These are phyloP conservation scores for Daboia siamensis DNA, from an alignment of 2,113 vertebrate genomes.

Conservation along the genomic window DNA sequence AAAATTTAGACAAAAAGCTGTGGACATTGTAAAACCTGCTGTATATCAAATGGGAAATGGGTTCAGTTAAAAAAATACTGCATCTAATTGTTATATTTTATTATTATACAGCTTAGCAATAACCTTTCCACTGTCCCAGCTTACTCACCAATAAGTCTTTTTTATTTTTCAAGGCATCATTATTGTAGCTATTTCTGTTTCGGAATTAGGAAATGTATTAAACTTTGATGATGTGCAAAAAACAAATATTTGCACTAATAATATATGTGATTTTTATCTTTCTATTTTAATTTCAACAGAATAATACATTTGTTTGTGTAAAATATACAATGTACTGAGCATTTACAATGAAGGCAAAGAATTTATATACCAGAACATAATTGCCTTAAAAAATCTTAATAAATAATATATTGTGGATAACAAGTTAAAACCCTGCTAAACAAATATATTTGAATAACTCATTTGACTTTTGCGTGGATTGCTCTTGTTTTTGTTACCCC, in stretches of 20 bases:
- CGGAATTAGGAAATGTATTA: constrained; percentile 4
- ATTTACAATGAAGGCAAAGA: not conserved
- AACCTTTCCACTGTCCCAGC: constrained; percentile 10
- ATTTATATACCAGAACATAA: not conserved
- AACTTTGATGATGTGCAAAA: constrained; percentile 25
- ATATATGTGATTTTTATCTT: not conserved
- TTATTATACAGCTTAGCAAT: constrained; percentile 37
- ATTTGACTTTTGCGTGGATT: constrained; percentile 36
- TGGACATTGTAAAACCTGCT: not conserved
- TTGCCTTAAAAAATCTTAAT: not conserved
- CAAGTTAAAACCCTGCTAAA: not conserved
- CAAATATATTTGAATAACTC: constrained; percentile 40
- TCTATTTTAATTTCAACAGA: constrained; percentile 18
- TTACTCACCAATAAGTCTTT: not conserved
- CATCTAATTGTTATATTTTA: constrained; percentile 31
- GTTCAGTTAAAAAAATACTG: constrained; percentile 11
- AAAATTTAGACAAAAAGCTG: not conserved
- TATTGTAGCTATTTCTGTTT: constrained; percentile 14
- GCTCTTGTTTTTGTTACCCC: constrained; percentile 46
- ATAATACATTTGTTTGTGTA: constrained; percentile 9
- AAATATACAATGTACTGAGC: not conserved
- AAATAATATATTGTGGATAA: constrained; percentile 19
- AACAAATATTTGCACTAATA: not conserved
- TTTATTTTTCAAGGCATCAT: not conserved
- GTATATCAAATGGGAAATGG: constrained; percentile 33